Conservation (phyloP, 2,888 invertebrate species). For the Caenorhabditis sp. region DNA sequence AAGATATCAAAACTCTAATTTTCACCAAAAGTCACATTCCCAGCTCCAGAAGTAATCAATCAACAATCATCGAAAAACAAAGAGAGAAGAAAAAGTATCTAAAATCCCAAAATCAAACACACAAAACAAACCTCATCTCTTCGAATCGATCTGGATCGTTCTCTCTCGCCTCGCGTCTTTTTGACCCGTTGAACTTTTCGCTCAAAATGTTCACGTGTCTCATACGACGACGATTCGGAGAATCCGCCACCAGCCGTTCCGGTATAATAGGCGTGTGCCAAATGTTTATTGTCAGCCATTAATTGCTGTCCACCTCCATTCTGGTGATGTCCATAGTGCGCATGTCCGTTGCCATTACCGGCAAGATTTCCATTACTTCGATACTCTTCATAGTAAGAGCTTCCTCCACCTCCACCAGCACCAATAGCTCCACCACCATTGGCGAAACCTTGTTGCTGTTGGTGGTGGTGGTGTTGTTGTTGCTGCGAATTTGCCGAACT, state of each 20-base stretch:
- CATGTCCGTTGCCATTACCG: constrained; percentile 72
- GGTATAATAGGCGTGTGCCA: constrained; percentile 43
- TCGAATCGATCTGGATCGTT: constrained; percentile 50
- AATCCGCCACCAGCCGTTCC: constrained; percentile 51
- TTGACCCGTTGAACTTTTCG: constrained; percentile 67
- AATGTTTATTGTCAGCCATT: constrained; percentile 72
- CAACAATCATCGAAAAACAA: constrained; percentile 1
- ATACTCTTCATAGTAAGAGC: constrained; percentile 37
- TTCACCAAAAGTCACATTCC: no score
- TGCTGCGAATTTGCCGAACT: constrained; percentile 32
- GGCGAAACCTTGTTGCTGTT: constrained; percentile 7
- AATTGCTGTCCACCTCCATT: constrained; percentile 73
- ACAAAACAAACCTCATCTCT: constrained; percentile 50
- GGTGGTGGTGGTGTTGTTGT: constrained; percentile 13
- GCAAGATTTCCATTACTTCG: constrained; percentile 67
- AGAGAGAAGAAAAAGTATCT: constrained; percentile 1
- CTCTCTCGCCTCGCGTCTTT: constrained; percentile 65
- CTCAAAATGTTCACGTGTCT: constrained; percentile 70
- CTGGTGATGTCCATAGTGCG: constrained; percentile 20
- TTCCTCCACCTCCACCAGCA: constrained; percentile 17
- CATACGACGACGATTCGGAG: constrained; percentile 68
- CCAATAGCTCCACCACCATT: constrained; percentile 3
- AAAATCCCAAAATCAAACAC: not conserved
- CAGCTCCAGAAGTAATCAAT: not conserved
- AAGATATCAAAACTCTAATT: no score